Base-by-base conservation (phyloP, 1,140 invertebrate genomes). In the Listronotus bonariensis region DNA sequence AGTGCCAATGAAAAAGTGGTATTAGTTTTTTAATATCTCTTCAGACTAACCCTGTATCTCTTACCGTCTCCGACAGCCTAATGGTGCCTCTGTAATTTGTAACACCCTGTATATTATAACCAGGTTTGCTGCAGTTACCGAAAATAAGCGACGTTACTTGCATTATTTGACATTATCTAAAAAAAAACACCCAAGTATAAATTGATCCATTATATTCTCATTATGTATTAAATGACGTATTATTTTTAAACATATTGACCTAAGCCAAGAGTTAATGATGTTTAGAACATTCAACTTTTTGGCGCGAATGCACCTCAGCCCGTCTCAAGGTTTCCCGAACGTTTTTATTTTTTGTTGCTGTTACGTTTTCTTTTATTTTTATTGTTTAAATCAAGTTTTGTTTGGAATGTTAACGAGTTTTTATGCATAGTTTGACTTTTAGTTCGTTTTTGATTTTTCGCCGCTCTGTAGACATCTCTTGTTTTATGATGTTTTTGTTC, bases 231-330 rank as follows among this genome's bases (percentile, higher is more conserved):
- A 15, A 26, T 15, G 26, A 31, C n/a, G 20, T 43, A 43, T 56
- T 56, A 42, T 14, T 56, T 42, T 36, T 17, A 43, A 11, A 10
- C 17, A 26, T 56, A 38, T 43, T 58, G 43, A 58, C 56, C 56
- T 46, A 58, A 58, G 45, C 31, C 32, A 48, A 14, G 40, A 42
- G 58, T 60, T 58, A 58, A 58, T 58, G 56, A 26, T 58, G 56
- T 48, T 58, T 58, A 58, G 56, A 58, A 58, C 56, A 58, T 58
- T 60, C 58, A 60, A 62, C 59, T 53, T 62, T 62, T 53, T 51
- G 59, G 31, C 40, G 49, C 59, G 48, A 54, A 54, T 62, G 49
- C 48, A 62, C 59, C 49, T 51, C 48, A 40, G 32, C 26, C 49
- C 49, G 31, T 49, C 52, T 49, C 52, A 49, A 62, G 52, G 59